Base-by-base conservation (phyloP, 2,797 vertebrate species). In the Mormyrops boulengeri region DNA sequence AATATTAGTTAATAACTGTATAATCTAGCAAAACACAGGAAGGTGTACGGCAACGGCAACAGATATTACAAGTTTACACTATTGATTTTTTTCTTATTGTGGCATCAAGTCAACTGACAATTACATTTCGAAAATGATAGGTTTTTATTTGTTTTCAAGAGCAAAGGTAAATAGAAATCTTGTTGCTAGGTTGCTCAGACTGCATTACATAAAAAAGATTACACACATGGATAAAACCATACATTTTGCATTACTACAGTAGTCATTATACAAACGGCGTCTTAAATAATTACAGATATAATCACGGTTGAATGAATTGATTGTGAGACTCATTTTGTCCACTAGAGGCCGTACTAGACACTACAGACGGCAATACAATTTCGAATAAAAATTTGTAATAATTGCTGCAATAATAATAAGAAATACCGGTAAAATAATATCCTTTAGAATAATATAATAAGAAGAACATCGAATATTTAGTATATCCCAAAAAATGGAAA, bases 261-360 rank as follows among this genome's bases (percentile, higher is more conserved):
- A 49, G 52, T 85, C 49, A 52, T 85, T 84, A 85, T 52, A 49
- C 22, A 85, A 52, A 85, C 82, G 22, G n/a, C 9, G 44, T 34
- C 49, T 49, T 85, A 52, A 49, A 85, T 85, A 12, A 84, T 84
- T 49, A 85, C 82, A 85, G n/a, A 49, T 85, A 85, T 12, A 85
- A 85, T 85, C 9, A 57, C 17, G 6, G 12, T 22, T 41, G 55
- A 85, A 85, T 60, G 80, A 50, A 47, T 26, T 41, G 22, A 22
- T 14, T 66, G 60, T 41, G 12, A 9, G 44, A 34, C 17, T 52
- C 17, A 69, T 53, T 92, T 84, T 93, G 91, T 93, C 96, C 95
- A 93, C 96, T 95, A 96, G 96, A 93, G 94, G 96, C 94, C 96
- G 95, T 93, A 84, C 89, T 91, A 92, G 91, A 90, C 92, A 91